These are phyloP conservation scores for Mus minutoides DNA, from an alignment of 2,797 vertebrate genomes.

Conservation along the genomic window DNA sequence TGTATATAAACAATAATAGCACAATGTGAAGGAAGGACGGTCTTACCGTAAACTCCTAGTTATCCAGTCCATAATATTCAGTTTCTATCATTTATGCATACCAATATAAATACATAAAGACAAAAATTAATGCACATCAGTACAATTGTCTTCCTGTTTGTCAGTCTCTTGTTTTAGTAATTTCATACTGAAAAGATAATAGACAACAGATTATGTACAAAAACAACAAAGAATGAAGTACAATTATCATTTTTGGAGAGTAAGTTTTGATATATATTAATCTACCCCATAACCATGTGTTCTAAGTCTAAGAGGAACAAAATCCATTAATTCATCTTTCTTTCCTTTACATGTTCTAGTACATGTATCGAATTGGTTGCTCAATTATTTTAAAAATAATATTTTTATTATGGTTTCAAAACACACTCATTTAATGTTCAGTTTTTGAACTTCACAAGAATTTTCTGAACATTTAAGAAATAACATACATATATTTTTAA, in stretches of 20 bases:
- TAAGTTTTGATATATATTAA: not conserved
- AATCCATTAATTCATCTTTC: not conserved
- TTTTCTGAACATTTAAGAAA: slow-evolving; percentile 16
- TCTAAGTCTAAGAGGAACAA: not conserved
- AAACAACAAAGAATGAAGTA: not conserved
- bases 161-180: not conserved
- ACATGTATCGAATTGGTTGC: not conserved
- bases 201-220: not conserved
- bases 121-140: not conserved
- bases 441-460: not conserved
- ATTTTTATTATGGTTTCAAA: slow-evolving; percentile 6
- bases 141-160: not conserved
- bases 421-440: not conserved
- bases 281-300: not conserved
- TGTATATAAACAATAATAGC: slow-evolving; percentile 54
- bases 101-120: not conserved
- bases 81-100: not conserved
- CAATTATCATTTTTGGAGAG: not conserved
- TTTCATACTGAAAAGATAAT: not conserved
- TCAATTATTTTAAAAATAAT: not conserved
- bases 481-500: not conserved
- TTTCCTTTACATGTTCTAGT: not conserved
- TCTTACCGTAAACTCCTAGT: not conserved
- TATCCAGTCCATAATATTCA: slow-evolving; percentile 13
- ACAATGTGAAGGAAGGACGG: not conserved